Base-by-base conservation (phyloP, 2,888 invertebrate genomes). In the Fragum whitleyi region DNA sequence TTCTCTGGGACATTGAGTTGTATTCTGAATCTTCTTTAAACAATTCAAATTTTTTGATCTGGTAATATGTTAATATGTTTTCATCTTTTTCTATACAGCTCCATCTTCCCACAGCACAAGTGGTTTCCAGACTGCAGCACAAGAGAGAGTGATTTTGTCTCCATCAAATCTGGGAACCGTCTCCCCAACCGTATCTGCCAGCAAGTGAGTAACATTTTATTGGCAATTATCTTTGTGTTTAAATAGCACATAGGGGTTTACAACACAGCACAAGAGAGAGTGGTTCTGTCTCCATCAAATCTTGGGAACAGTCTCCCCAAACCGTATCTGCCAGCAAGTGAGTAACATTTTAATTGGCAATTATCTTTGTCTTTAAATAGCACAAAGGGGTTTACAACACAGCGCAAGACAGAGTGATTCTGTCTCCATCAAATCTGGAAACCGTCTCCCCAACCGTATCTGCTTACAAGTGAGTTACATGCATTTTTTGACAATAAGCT, bases 71-170 rank as follows among this genome's bases (percentile, higher is more conserved):
- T 36, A 36, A 36, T 36, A 36, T 36, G 32, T 36, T 9, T 36
- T 9, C 9, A 3, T 36, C 32, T 36, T 9, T 36, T 36, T 36
- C 32, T 9, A 36, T 6, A 36, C 32, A 61, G 61, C 32, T 32
- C 61, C 61, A 61, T 29, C 29, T 19, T 19, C 61, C 6, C 36
- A 32, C n/a, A 42, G 65, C 29, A 57, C 11, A 14, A n/a, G 19
- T 65, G 65, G n/a, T 16, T 65, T 65, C 65, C 39, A 65, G 42
- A 53, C 69, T 11, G 53, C 53, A 16, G 26, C 51, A 26, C 69
- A 69, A 11, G 69, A 69, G 69, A 69, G 53, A 53, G 47, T 69
- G 19, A 19, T 69, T 19, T 53, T 69, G 19, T 69, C 69, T 11
- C 69, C 69, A 29, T 53, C 53, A 19, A 16, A 29, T n/a, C 28